Evolutionary conservation across 2,888 invertebrate genomes (phyloP).

Genomic region (Drosophila pegasa): DNA sequence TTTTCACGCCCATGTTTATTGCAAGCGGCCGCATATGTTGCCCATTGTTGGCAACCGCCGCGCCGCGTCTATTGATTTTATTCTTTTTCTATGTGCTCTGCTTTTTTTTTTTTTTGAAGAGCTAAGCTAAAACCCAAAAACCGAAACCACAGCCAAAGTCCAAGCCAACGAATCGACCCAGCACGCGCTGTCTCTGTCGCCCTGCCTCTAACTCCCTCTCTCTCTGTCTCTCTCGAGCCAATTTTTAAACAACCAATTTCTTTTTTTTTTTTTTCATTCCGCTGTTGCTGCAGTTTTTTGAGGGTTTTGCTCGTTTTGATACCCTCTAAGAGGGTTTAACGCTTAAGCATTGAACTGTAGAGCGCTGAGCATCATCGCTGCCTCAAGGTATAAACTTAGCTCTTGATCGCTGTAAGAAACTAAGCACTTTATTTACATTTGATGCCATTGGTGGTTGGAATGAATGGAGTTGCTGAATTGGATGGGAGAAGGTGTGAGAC

Average conservation of each 20-base stretch:
- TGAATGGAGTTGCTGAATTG: not conserved
- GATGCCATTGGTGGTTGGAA: not conserved
- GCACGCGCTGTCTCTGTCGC: no score
- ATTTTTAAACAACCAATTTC: constrained; percentile 34
- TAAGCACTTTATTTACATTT: constrained; percentile 6
- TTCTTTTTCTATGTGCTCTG: constrained; percentile 8
- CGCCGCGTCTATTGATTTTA: constrained; percentile 70
- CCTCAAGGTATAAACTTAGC: not conserved
- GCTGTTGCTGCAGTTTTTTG: constrained; percentile 28
- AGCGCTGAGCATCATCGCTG: not conserved
- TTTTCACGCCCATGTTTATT: constrained; percentile 82
- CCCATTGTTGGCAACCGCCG: constrained; percentile 59
- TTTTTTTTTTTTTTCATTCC: constrained; percentile 4
- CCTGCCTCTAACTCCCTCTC: no score
- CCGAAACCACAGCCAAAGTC: constrained; percentile 21
- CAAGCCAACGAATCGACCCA: constrained; percentile 9
- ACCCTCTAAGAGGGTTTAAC: not conserved
- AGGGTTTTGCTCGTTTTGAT: not conserved
- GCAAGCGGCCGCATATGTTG: constrained; percentile 67
- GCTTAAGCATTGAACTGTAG: not conserved
- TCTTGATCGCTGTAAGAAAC: constrained; percentile 2
- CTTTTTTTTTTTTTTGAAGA: constrained; percentile 20
- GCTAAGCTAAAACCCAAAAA: constrained; percentile 30
- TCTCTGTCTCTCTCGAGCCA: constrained; percentile 17
- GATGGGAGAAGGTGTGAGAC: accelerated